These are phyloP conservation scores for Bicyclus anynana DNA, from an alignment of 1,140 invertebrate genomes.

Conservation along the genomic window DNA sequence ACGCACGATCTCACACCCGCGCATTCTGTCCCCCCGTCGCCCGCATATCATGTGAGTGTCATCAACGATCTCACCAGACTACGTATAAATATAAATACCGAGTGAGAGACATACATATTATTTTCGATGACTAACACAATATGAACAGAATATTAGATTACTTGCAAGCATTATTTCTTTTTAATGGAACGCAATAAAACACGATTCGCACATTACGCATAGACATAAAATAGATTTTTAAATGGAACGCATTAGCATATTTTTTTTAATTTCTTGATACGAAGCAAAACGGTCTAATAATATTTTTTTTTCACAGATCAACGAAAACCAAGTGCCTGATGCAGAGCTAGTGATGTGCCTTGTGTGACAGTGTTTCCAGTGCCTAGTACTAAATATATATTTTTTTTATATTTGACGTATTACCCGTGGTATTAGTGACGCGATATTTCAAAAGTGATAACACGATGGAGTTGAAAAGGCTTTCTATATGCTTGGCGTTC, in stretches of 20 bases:
- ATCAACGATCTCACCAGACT: too few species aligned
- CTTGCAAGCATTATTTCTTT: too few species aligned
- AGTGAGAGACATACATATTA: too few species aligned
- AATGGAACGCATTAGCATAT: constrained; percentile 18
- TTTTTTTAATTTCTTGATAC: too few species aligned
- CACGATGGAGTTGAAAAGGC: constrained; percentile 53
- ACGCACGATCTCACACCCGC: too few species aligned
- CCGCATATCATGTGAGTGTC: too few species aligned
- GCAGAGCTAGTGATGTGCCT: constrained; percentile 57
- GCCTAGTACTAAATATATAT: constrained; percentile 32
- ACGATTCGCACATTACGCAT: constrained; percentile 2
- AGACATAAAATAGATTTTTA: constrained; percentile 3
- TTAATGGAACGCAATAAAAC: background rate
- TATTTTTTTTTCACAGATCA: constrained; percentile 45
- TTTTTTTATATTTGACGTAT: constrained; percentile 23
- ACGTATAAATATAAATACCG: too few species aligned
- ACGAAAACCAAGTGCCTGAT: constrained; percentile 50
- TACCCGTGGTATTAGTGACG: constrained; percentile 7
- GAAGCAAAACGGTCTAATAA: too few species aligned
- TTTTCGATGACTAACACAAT: too few species aligned
- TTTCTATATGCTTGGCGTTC: constrained; percentile 42
- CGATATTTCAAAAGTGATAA: constrained; percentile 22
- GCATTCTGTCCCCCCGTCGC: too few species aligned
- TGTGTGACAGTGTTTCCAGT: constrained; percentile 44
- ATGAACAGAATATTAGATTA: too few species aligned